Evolutionary conservation across 2,888 invertebrate genomes (phyloP).

Genomic region (Idaea aversata): DNA sequence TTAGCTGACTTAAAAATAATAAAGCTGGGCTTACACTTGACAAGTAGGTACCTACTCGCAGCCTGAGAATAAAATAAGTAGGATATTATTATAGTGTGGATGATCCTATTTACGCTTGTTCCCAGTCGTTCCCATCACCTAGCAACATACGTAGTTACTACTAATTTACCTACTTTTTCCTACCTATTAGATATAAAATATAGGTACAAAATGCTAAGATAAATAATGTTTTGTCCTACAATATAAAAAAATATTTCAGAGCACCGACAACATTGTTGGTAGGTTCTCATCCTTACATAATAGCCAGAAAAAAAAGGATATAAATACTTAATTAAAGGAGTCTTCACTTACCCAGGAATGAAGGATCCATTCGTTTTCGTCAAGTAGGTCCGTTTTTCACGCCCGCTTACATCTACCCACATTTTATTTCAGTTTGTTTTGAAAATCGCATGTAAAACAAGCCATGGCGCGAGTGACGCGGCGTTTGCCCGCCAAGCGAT

Average conservation of each 20-base stretch:
- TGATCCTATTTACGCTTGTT: too few relatives aligned
- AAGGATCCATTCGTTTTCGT: slow-evolving; percentile 81
- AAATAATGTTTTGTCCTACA: neutral
- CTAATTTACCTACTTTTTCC: too few relatives aligned
- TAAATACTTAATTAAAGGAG: neutral
- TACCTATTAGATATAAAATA: too few relatives aligned
- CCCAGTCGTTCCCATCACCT: too few relatives aligned
- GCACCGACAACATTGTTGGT: neutral
- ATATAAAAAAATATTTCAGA: neutral
- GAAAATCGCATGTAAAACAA: slow-evolving; percentile 39
- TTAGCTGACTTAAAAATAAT: too few relatives aligned
- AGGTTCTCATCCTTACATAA: neutral
- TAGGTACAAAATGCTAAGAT: neutral
- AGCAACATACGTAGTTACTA: too few relatives aligned
- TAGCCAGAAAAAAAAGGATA: neutral
- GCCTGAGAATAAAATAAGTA: too few relatives aligned
- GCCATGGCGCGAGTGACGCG: slow-evolving; percentile 39
- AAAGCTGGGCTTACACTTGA: too few relatives aligned
- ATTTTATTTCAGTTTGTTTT: slow-evolving; percentile 55
- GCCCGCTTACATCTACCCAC: slow-evolving; percentile 82
- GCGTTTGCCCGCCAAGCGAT: slow-evolving; percentile 56
- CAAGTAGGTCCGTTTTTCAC: slow-evolving; percentile 81
- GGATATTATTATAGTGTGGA: too few relatives aligned
- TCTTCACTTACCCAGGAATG: slow-evolving; percentile 82
- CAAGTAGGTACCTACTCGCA: too few relatives aligned